Evolutionary conservation across 2,113 vertebrate species (phyloP).

Genomic region (Embiotoca jacksoni): DNA sequence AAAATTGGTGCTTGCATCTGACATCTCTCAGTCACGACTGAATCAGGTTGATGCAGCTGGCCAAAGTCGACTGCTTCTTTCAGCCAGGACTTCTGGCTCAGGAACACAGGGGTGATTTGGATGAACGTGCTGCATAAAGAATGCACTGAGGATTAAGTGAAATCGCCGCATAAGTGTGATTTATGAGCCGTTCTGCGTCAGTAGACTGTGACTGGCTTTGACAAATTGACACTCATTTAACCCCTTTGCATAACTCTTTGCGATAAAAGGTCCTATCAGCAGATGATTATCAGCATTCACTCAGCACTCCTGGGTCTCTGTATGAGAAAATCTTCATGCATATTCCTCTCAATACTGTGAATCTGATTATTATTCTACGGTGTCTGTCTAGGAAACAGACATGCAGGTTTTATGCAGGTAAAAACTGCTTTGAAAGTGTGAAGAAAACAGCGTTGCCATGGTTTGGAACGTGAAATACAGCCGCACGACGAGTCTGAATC

Average conservation of each 20-base stretch:
- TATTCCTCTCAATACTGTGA: neutral
- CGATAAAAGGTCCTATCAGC: slow-evolving; percentile 15
- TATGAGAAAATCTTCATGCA: neutral
- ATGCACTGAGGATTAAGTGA: slow-evolving; percentile 66
- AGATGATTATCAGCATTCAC: slow-evolving; percentile 5
- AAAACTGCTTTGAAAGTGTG: slow-evolving; percentile 2
- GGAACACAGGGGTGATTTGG: slow-evolving; percentile 62
- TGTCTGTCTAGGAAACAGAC: neutral
- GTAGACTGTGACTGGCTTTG: slow-evolving; percentile 47
- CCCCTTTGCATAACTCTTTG: slow-evolving; percentile 14
- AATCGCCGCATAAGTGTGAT: slow-evolving; percentile 65
- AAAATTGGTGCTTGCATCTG: slow-evolving; percentile 47
- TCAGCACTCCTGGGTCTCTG: neutral
- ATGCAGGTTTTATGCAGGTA: neutral
- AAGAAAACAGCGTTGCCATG: neutral
- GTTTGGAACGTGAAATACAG: slow-evolving; percentile 25
- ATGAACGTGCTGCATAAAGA: slow-evolving; percentile 59
- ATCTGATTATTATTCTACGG: slow-evolving; percentile 5
- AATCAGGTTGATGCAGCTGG: slow-evolving; percentile 46
- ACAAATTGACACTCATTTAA: slow-evolving; percentile 54
- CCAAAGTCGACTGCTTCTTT: slow-evolving; percentile 49
- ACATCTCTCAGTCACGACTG: slow-evolving; percentile 58
- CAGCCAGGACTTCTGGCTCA: slow-evolving; percentile 65
- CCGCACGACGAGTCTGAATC: slow-evolving; percentile 6
- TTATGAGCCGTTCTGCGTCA: slow-evolving; percentile 68